These are phyloP conservation scores for Hydrozoanthus gracilis DNA, from an alignment of 92 coral and sea anemone genomes.

Conservation along the genomic window DNA sequence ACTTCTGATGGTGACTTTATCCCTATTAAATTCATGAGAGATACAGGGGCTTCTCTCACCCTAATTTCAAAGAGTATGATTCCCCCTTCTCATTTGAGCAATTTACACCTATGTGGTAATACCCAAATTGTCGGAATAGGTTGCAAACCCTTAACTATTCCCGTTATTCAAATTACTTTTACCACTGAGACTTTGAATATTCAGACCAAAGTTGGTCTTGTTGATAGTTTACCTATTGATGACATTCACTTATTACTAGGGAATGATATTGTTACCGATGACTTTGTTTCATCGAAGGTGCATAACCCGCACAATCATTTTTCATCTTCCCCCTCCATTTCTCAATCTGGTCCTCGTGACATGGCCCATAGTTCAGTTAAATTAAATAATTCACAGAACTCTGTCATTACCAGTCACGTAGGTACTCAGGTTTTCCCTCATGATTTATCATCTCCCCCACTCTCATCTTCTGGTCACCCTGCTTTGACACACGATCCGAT, in stretches of 20 bases:
- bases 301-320: conserved; percentile 20
- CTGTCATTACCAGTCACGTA: conserved; percentile 20
- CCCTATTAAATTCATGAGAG: conserved; percentile 19
- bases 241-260: conserved; percentile 19
- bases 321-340: conserved; percentile 20
- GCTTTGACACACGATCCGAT: conserved; percentile 20
- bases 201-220: conserved; percentile 20
- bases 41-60: conserved; percentile 22
- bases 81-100: conserved; percentile 21
- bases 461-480: conserved; percentile 17
- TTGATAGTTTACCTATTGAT: conserved; percentile 17
- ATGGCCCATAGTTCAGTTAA: conserved; percentile 20
- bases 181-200: conserved; percentile 19
- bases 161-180: conserved; percentile 17
- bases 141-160: conserved; percentile 19
- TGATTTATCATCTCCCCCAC: conserved; percentile 12
- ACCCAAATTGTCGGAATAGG: conserved; percentile 20
- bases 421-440: conserved; percentile 21
- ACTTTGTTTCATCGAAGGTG: conserved; percentile 20
- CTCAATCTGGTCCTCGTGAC: conserved; percentile 22
- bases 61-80: conserved; percentile 17
- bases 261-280: conserved; percentile 19
- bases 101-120: conserved; percentile 18
- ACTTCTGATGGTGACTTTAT: conserved; percentile 19
- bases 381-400: conserved; percentile 17